Percentiles rank a stretch among this genome's conserved stretches.
Evolutionary conservation across 35 echinoderm and acorn worm species (phyloP).

Genomic region (Anneissia japonica): DNA sequence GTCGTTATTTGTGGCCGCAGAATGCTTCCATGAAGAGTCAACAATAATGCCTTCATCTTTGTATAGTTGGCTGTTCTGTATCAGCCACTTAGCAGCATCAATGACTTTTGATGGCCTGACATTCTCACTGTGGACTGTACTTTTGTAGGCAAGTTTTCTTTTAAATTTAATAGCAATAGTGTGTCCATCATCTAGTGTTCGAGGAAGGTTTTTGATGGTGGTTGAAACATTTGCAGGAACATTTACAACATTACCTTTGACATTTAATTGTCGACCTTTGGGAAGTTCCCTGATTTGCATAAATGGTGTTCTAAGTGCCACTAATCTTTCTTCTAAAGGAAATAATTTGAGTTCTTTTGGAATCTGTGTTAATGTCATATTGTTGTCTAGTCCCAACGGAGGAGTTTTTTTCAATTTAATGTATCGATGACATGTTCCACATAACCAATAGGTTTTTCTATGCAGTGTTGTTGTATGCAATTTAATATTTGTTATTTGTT

Average conservation of each 20-base stretch:
- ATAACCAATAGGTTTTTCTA: slow-evolving; percentile 1
- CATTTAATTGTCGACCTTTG: slow-evolving; percentile 23
- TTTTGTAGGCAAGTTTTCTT: slow-evolving; percentile 38
- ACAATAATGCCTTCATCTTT: slow-evolving; percentile 14
- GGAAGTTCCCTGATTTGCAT: slow-evolving; percentile 55
- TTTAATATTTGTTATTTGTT: background rate
- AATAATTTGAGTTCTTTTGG: slow-evolving; percentile 17
- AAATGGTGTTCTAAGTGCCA: slow-evolving; percentile 34
- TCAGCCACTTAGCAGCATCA: slow-evolving; percentile 39
- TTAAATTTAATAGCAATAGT: slow-evolving; percentile 38
- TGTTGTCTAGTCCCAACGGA: background rate
- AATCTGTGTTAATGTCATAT: slow-evolving; percentile 5
- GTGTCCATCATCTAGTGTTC: slow-evolving; percentile 21
- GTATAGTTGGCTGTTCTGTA: slow-evolving; percentile 29
- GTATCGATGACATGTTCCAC: slow-evolving; percentile 15
- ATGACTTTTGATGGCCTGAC: slow-evolving; percentile 36
- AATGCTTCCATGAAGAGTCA: background rate
- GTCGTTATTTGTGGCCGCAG: background rate
- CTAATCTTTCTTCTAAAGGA: slow-evolving; percentile 24
- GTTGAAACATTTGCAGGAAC: slow-evolving; percentile 29
- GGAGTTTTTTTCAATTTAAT: background rate
- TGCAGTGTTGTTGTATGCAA: background rate
- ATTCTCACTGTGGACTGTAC: slow-evolving; percentile 25
- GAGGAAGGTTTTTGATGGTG: slow-evolving; percentile 8
- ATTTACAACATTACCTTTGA: slow-evolving; percentile 50